phyloP scores from a whole-genome alignment of 2,888 invertebrate species.

The Scrobipalpa costella region DNA sequence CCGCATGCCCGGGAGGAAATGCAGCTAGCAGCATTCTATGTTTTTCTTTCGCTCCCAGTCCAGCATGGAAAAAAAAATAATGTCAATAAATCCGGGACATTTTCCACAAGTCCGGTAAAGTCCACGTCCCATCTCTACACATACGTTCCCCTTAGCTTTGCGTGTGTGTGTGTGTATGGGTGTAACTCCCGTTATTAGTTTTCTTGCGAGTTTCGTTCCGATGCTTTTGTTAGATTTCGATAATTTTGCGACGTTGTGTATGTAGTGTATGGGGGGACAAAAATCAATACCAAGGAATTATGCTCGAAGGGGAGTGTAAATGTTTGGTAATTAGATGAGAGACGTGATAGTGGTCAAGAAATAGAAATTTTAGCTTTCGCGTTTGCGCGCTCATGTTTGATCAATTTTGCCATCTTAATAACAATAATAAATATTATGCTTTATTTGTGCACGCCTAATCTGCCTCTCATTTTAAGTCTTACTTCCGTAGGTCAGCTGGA shows the following conservation, averaged over 20 bases:
- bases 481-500: too few relatives aligned
- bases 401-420: too few relatives aligned
- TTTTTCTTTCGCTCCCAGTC: too few relatives aligned
- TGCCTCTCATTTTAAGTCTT: too few relatives aligned
- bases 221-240: slow-evolving; percentile 81
- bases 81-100: neutral
- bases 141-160: slow-evolving; percentile 22
- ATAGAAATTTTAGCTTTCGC: neutral
- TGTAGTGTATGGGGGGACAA: slow-evolving; percentile 45
- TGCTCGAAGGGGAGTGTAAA: slow-evolving; percentile 35
- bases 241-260: slow-evolving; percentile 72
- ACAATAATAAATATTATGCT: too few relatives aligned
- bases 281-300: slow-evolving; percentile 55
- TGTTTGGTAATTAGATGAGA: slow-evolving; percentile 15
- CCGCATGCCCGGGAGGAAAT: too few relatives aligned
- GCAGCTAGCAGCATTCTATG: too few relatives aligned
- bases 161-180: slow-evolving; percentile 50
- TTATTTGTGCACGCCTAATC: too few relatives aligned
- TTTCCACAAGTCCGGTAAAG: neutral
- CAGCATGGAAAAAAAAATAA: neutral
- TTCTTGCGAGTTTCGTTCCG: slow-evolving; percentile 74
- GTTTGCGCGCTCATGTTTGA: too few relatives aligned
- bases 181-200: slow-evolving; percentile 79
- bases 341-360: neutral
- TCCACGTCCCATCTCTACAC: neutral